These are phyloP conservation scores for Ictidomys tridecemlineatus DNA, from an alignment of 2,113 vertebrate genomes.

Conservation along the genomic window DNA sequence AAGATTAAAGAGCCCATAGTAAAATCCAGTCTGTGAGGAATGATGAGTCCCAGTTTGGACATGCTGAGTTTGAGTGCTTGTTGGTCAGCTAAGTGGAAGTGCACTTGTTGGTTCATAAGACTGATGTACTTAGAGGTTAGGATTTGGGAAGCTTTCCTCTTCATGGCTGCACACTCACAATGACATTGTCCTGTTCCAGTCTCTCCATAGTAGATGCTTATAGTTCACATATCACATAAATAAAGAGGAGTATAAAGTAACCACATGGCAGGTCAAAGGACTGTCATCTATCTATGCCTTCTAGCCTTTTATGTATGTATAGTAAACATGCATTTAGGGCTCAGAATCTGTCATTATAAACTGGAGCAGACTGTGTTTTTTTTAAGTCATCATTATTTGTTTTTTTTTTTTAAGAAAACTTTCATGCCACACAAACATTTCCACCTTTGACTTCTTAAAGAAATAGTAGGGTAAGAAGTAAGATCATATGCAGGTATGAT, in stretches of 20 bases:
- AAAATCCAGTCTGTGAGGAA: not conserved
- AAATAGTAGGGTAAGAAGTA: not conserved
- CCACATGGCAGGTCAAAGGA: not conserved
- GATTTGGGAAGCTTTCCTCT: not conserved
- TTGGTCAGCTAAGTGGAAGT: constrained; percentile 6
- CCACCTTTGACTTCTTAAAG: constrained; percentile 9
- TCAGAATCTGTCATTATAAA: not conserved
- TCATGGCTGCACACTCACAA: not conserved
- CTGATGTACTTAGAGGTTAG: not conserved
- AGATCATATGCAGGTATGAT: not conserved
- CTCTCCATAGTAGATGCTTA: not conserved
- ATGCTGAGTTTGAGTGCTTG: not conserved
- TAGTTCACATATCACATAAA: not conserved
- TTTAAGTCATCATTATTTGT: not conserved
- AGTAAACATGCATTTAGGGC: not conserved
- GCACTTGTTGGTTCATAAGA: not conserved
- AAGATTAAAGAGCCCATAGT: not conserved
- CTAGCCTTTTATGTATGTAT: not conserved
- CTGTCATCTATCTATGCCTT: not conserved
- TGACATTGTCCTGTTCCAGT: not conserved
- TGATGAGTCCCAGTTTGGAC: not conserved
- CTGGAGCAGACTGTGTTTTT: not conserved
- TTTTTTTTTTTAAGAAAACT: not conserved
- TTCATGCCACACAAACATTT: not conserved
- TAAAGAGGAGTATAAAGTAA: not conserved